Evolutionary conservation across 2,113 vertebrate species (phyloP).

Genomic region (Monarcha castaneiventris): DNA sequence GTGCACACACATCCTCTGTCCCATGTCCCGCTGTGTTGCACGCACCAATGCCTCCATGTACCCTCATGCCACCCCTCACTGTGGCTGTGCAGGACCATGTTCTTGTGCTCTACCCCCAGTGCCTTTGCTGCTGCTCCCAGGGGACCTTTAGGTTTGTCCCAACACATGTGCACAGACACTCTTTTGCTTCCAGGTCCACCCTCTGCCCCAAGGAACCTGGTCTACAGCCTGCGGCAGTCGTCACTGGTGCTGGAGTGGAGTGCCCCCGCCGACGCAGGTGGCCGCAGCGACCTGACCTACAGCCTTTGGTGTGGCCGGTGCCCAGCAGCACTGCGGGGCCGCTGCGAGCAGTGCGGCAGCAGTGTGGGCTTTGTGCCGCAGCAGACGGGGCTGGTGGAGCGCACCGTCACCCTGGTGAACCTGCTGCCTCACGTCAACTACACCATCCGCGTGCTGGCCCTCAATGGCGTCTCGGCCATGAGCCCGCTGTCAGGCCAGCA

Average conservation of each 20-base stretch:
- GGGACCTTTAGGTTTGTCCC: rapidly evolving
- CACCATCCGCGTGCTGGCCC: constrained; percentile 86
- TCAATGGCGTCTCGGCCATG: constrained; percentile 88
- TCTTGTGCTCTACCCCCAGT: rapidly evolving
- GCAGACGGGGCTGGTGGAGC: constrained; percentile 85
- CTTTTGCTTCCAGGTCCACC: constrained; percentile 79
- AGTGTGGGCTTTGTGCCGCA: constrained; percentile 89
- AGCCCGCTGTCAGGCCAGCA: constrained; percentile 78
- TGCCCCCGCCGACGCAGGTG: constrained; percentile 79
- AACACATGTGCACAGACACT: rapidly evolving
- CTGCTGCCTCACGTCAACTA: constrained; percentile 90
- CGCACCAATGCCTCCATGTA: rapidly evolving
- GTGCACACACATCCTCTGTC: rapidly evolving
- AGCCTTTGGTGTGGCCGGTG: constrained; percentile 86
- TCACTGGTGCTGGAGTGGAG: constrained; percentile 87
- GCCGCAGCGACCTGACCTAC: constrained; percentile 87
- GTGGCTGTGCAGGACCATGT: rapidly evolving
- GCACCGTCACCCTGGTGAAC: constrained; percentile 87
- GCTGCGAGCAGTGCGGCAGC: constrained; percentile 84
- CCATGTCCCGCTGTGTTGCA: rapidly evolving
- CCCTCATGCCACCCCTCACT: rapidly evolving
- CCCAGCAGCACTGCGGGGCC: background rate
- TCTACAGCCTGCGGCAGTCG: constrained; percentile 86
- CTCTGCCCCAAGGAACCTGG: constrained; percentile 85
- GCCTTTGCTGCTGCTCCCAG: background rate